Percentiles rank a stretch among this genome's conserved stretches.
Evolutionary conservation across 2,888 invertebrate genomes (phyloP).

Genomic region (Cheilosia variabilis): DNA sequence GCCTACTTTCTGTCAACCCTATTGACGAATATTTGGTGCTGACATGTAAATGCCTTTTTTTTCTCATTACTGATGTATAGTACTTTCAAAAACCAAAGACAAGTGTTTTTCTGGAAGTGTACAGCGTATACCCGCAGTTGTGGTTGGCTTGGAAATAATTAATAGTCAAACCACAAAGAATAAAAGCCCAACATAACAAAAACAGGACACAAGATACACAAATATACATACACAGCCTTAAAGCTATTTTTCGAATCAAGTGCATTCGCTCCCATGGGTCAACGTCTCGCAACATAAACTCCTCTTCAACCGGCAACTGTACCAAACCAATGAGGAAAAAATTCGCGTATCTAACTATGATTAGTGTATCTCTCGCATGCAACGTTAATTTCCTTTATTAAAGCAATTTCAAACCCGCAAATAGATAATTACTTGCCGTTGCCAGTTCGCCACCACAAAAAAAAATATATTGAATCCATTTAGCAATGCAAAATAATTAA

Average conservation of each 20-base stretch:
- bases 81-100: too few relatives aligned
- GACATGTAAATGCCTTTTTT: too few relatives aligned
- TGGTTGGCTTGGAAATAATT: too few relatives aligned
- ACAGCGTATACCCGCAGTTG: too few relatives aligned
- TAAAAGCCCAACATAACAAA: too few relatives aligned
- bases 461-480: slow-evolving; percentile 1
- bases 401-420: slow-evolving; percentile 24
- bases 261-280: slow-evolving; percentile 3
- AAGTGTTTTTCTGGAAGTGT: too few relatives aligned
- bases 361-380: slow-evolving; percentile 4
- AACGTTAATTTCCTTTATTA: slow-evolving; percentile 37
- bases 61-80: too few relatives aligned
- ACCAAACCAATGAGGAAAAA: neutral
- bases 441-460: neutral
- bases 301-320: neutral
- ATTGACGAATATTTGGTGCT: too few relatives aligned
- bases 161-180: too few relatives aligned
- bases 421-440: slow-evolving; percentile 20
- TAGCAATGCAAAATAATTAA: slow-evolving; percentile 12
- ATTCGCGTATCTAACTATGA: neutral
- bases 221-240: neutral
- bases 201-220: neutral
- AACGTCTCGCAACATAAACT: slow-evolving; percentile 16
- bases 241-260: neutral
- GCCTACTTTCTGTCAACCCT: too few relatives aligned